Evolutionary conservation across 2,113 vertebrate species (phyloP), one percentile per base, ranked within the genome.

Genomic region (Gallinago undulata): DNA sequence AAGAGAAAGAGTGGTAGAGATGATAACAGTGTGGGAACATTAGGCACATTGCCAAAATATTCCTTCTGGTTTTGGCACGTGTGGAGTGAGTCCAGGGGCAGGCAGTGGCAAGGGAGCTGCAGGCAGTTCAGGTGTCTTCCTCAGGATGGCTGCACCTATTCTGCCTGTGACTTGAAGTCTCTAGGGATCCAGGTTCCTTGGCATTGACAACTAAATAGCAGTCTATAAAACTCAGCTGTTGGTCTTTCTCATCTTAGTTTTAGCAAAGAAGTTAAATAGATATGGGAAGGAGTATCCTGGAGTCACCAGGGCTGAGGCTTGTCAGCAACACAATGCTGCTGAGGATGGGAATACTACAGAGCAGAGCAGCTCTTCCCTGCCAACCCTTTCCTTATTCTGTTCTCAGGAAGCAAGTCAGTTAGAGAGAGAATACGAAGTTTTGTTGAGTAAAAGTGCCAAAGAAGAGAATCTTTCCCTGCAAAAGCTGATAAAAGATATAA

Each of bases 391-490:
- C 90, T 75, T 91, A 30, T 89, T 94, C 69, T 94, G 21, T 96
- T 92, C 70, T 67, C 74, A 98, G 98, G 98, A 98, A 73, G 78
- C 97, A 83, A 97, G 90, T 91, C 74, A 77, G 16, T 90, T 96
- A 83, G 96, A 97, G 66, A 91, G 94, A 89, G 97, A 98, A 84
- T 96, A 96, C 33, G 96, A 97, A 82, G 90, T 94, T 62, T 97
- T 96, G 23, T 85, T 97, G 69, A 96, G 72, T 89, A 97, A 88
- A 86, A 96, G 94, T 83, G 86, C 92, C 59, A 95, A 90, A 78
- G 97, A 98, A 66, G 97, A 98, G 73, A 98, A 95, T 87, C 28
- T 97, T 90, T 97, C 95, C 59, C 95, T 98, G 72, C 97, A 97
- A 56, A 97, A 97, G 60, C 70, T 97, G 84, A 96, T 98, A 53